Percentiles rank a stretch among this genome's conserved stretches.
These are phyloP conservation scores for Drosophila ercepeae DNA, from an alignment of 1,140 invertebrate genomes.

Conservation along the genomic window DNA sequence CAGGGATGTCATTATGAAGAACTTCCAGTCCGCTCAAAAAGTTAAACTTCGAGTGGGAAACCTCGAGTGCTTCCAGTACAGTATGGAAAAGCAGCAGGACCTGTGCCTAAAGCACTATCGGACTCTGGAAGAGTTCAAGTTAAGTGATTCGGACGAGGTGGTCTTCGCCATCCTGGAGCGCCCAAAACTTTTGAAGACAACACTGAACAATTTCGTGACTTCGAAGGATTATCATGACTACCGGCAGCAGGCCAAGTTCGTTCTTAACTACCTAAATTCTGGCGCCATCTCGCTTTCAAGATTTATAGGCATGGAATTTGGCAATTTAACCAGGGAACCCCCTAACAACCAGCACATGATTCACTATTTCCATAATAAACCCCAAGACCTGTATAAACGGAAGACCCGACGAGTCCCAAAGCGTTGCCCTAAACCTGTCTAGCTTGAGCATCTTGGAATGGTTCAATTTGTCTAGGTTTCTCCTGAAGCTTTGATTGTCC, in stretches of 20 bases:
- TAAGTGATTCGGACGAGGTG: not conserved
- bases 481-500: slow-evolving; percentile 39
- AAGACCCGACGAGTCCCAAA: not conserved
- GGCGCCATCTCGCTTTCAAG: too few species aligned
- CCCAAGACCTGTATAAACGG: not conserved
- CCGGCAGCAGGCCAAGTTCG: too few species aligned
- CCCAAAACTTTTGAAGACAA: not conserved
- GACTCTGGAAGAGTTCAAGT: not conserved
- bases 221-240: too few species aligned
- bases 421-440: not conserved
- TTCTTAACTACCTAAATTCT: too few species aligned
- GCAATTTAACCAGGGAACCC: too few species aligned
- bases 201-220: not conserved
- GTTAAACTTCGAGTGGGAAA: not conserved
- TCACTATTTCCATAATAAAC: too few species aligned
- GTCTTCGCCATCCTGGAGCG: not conserved
- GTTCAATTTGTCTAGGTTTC: slow-evolving; percentile 60
- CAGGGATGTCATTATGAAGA: not conserved
- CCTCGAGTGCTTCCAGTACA: not conserved
- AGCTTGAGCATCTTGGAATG: slow-evolving; percentile 46
- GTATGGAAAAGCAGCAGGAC: not conserved
- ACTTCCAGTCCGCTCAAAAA: not conserved
- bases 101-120: not conserved
- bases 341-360: too few species aligned
- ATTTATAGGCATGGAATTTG: too few species aligned